Evolutionary conservation across 2,888 invertebrate genomes (phyloP), one percentile per base, ranked within the genome.

Genomic region (Chalcis sispes): DNA sequence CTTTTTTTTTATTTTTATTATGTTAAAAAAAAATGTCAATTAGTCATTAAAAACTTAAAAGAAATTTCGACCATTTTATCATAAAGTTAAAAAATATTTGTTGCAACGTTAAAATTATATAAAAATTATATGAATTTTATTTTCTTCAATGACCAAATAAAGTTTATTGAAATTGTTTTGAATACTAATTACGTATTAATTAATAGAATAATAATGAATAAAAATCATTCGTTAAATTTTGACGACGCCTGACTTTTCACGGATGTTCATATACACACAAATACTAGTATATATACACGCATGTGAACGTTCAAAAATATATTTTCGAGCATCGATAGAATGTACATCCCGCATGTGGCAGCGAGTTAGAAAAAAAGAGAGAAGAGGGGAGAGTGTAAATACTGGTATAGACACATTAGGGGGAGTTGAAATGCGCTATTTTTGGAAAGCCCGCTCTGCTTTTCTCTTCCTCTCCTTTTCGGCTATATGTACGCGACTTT

Each of bases 361-460:
- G 40, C 0, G 13, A 2, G 29, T 23, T 10, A 10, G 18, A 27
- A n/a, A 1, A n/a, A 56, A n/a, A 56, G 54, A 54, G 13, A 27
- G 5, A 50, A 27, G 29, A 27, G 18, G n/a, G n/a, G 32, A 32
- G 58, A 58, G 23, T 5, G 25, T 18, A 27, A 46, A n/a, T 10
- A 13, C 2, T 20, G 18, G 27, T 10, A 3, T 15, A 50, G 23
- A n/a, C 8, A 27, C 36, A n/a, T 23, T 65, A 1, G 27, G 67
- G 54, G 56, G n/a, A 36, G 27, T 56, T 20, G 18, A 64, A 52
- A 61, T 32, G 54, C 29, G 15, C 62, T 72, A 72, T 72, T 72
- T 72, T 72, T 72, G 72, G 72, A 65, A 72, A 52, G 71, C 48
- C 46, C 36, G 27, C 40, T n/a, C 7, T 10, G n/a, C 36, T 72